Evolutionary conservation across 2,797 vertebrate species (phyloP).

Genomic region (Denticeps clupeoides): DNA sequence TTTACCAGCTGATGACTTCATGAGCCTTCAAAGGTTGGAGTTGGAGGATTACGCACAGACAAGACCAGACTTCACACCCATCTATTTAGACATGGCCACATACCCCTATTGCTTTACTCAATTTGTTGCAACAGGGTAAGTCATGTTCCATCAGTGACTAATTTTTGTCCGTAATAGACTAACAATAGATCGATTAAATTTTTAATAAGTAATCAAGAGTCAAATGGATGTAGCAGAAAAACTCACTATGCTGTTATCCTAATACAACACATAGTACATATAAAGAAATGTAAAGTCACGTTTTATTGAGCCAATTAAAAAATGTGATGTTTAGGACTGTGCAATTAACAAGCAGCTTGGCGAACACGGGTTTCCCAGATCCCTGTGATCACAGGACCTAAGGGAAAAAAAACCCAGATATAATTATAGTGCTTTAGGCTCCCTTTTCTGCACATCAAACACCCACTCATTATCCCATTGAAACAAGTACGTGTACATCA

Average conservation of each 20-base stretch:
- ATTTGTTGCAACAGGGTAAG: too few species aligned
- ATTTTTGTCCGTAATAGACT: not conserved
- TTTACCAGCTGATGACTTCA: too few species aligned
- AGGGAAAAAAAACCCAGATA: constrained; percentile 31
- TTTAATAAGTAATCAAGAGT: too few species aligned
- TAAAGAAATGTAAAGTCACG: constrained; percentile 20
- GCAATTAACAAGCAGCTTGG: constrained; percentile 44
- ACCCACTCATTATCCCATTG: constrained; percentile 63
- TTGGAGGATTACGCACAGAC: too few species aligned
- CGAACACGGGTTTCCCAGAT: constrained; percentile 39
- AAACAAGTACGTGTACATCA: constrained; percentile 44
- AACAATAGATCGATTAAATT: too few species aligned
- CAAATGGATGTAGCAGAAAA: not conserved
- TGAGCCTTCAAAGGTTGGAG: too few species aligned
- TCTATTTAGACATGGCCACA: too few species aligned
- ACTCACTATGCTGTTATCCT: too few species aligned
- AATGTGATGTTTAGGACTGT: constrained; percentile 36
- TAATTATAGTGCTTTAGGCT: constrained; percentile 61
- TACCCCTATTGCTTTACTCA: too few species aligned
- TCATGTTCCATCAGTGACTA: too few species aligned
- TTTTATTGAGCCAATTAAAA: constrained; percentile 47
- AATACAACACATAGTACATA: too few species aligned
- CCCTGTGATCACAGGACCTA: constrained; percentile 48
- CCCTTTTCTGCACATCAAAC: constrained; percentile 41
- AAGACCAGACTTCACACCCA: too few species aligned